Conservation (phyloP, 2,888 invertebrate species). For the Theretra japonica region DNA sequence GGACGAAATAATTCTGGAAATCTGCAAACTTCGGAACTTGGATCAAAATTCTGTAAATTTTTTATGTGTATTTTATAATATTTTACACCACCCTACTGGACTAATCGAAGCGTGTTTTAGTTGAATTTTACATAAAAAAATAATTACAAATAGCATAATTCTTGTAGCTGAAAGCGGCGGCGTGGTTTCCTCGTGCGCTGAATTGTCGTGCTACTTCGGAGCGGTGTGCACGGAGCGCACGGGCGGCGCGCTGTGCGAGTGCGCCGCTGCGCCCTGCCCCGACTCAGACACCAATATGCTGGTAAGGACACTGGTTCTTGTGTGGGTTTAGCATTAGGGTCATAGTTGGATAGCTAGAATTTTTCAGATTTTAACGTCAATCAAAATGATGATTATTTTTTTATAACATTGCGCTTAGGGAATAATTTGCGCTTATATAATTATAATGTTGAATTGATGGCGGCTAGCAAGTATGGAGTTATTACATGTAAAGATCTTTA, state of each 20-base stretch:
- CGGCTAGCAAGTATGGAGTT: too few species aligned
- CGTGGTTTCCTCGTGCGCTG: slow-evolving; percentile 88
- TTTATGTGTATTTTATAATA: too few species aligned
- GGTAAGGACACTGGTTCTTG: slow-evolving; percentile 55
- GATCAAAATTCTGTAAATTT: too few species aligned
- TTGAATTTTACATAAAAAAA: not conserved
- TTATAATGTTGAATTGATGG: too few species aligned
- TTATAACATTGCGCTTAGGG: too few species aligned
- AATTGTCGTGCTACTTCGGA: slow-evolving; percentile 92
- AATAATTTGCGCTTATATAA: too few species aligned
- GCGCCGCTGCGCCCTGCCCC: slow-evolving; percentile 85
- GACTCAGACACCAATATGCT: slow-evolving; percentile 80
- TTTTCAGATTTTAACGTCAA: not conserved
- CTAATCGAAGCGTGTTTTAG: too few species aligned
- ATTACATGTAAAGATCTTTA: too few species aligned
- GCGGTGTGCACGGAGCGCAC: slow-evolving; percentile 91
- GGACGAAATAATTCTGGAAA: too few species aligned
- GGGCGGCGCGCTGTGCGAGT: slow-evolving; percentile 90
- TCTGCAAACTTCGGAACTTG: too few species aligned
- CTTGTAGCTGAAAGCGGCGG: slow-evolving; percentile 86
- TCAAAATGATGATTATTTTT: too few species aligned
- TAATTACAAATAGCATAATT: not conserved
- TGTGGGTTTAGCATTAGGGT: not conserved
- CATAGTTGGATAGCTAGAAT: not conserved
- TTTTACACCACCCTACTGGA: too few species aligned